phyloP scores from a whole-genome alignment of 2,888 invertebrate species.

The Dolichomitus sp. region DNA sequence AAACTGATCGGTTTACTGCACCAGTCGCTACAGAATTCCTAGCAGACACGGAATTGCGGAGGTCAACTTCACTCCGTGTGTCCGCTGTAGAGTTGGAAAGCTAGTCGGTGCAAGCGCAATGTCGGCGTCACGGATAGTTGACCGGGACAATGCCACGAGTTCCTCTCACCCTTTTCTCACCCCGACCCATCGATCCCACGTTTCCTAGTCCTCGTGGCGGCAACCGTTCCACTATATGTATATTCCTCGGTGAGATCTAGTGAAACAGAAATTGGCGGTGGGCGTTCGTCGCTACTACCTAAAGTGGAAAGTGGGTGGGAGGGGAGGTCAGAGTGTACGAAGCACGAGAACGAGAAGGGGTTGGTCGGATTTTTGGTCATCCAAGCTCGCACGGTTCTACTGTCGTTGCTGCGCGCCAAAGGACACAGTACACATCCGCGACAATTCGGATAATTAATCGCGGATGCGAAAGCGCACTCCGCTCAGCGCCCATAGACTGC shows the following conservation, averaged over 20 bases:
- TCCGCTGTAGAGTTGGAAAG: neutral
- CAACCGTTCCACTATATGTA: neutral
- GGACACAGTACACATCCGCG: conserved; percentile 50
- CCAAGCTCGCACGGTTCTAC: conserved; percentile 12
- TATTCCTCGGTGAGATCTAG: conserved; percentile 11
- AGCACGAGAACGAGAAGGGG: neutral
- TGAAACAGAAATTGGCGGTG: conserved; percentile 34
- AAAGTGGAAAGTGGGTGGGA: conserved; percentile 4
- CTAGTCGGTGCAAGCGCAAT: conserved; percentile 25
- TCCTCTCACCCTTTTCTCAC: conserved; percentile 16
- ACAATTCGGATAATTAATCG: conserved; percentile 68
- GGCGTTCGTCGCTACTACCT: neutral
- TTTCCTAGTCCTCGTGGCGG: neutral
- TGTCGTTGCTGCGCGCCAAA: conserved; percentile 22
- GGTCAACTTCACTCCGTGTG: conserved; percentile 9
- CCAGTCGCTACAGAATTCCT: neutral
- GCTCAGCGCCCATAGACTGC: conserved; percentile 17
- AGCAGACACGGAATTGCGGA: neutral
- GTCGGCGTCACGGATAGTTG: conserved; percentile 34
- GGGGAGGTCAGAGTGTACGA: neutral
- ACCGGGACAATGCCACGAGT: conserved; percentile 36
- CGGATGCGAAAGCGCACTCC: conserved; percentile 44
- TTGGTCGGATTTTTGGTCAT: conserved; percentile 40
- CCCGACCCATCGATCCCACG: conserved; percentile 4
- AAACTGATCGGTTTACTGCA: conserved; percentile 39